Evolutionary conservation across 2,797 vertebrate genomes (phyloP).

Genomic region (Cynopterus sphinx): DNA sequence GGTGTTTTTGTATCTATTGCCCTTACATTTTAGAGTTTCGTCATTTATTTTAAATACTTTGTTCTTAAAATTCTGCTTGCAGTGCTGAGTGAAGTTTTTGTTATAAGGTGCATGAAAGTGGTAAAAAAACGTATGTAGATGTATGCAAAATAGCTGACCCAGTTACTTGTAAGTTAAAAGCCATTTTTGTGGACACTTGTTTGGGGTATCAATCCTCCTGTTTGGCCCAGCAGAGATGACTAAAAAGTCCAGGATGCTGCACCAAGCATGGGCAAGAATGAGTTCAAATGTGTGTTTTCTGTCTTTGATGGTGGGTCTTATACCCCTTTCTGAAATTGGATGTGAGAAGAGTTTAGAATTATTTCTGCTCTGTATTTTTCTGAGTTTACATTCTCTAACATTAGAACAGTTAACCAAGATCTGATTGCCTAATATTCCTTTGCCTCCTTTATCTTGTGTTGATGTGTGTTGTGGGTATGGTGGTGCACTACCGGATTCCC

Average conservation of each 20-base stretch:
- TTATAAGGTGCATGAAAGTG: neutral
- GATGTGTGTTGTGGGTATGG: neutral
- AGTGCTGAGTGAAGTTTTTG: slow-evolving; percentile 17
- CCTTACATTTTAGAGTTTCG: neutral
- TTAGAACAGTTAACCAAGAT: neutral
- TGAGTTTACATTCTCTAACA: neutral
- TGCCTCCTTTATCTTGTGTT: neutral
- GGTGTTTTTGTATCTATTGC: neutral
- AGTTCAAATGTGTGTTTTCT: neutral
- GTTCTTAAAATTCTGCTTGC: slow-evolving; percentile 42
- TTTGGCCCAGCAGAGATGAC: neutral
- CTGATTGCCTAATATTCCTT: neutral
- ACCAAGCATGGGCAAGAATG: neutral
- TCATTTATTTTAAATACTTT: slow-evolving; percentile 54
- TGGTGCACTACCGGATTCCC: neutral
- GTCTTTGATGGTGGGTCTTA: neutral
- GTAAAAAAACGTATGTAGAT: neutral
- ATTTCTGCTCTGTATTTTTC: neutral
- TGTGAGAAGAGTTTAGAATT: neutral
- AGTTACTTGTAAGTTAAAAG: slow-evolving; percentile 35
- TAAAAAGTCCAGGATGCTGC: neutral
- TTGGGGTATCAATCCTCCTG: neutral
- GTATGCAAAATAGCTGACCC: neutral
- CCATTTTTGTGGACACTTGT: neutral
- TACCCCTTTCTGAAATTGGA: neutral